phyloP scores from a whole-genome alignment of 2,888 invertebrate genomes.

The Sinodicranocentrus sp. region DNA sequence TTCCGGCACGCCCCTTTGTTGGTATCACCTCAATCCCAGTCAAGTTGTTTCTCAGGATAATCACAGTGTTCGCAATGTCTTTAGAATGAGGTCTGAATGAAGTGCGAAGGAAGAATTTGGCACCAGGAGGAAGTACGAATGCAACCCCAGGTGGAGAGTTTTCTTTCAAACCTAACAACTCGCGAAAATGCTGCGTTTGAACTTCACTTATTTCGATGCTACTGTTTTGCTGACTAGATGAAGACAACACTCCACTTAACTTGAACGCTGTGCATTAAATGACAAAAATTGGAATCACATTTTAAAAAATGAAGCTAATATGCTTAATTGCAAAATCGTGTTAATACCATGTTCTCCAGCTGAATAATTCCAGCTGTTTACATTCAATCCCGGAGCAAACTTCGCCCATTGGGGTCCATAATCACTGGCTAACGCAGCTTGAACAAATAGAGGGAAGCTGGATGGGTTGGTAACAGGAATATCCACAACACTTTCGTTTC shows the following conservation, averaged over 20 bases:
- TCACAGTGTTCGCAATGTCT: constrained; percentile 74
- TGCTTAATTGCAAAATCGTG: no score
- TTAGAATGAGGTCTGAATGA: constrained; percentile 74
- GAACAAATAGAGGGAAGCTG: constrained; percentile 84
- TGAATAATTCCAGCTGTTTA: constrained; percentile 31
- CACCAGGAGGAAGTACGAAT: constrained; percentile 82
- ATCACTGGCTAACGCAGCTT: constrained; percentile 83
- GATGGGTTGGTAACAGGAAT: constrained; percentile 83
- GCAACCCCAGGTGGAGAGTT: constrained; percentile 79
- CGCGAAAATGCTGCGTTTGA: constrained; percentile 72
- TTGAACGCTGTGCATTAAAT: constrained; percentile 28
- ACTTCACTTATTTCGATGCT: constrained; percentile 73
- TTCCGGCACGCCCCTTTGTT: constrained; percentile 90
- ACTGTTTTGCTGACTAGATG: constrained; percentile 75
- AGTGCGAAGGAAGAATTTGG: constrained; percentile 78
- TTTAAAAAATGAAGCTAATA: no score
- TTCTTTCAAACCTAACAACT: constrained; percentile 77
- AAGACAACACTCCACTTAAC: constrained; percentile 69
- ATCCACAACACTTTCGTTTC: constrained; percentile 74
- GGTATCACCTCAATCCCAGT: constrained; percentile 93
- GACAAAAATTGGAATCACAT: background rate
- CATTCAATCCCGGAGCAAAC: constrained; percentile 14
- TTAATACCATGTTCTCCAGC: constrained; percentile 20
- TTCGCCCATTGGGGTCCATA: constrained; percentile 74
- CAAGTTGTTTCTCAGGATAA: constrained; percentile 88